Evolutionary conservation across 1,140 invertebrate species (phyloP), one percentile per base, ranked within the genome.

Genomic region (Drosophila repleta): DNA sequence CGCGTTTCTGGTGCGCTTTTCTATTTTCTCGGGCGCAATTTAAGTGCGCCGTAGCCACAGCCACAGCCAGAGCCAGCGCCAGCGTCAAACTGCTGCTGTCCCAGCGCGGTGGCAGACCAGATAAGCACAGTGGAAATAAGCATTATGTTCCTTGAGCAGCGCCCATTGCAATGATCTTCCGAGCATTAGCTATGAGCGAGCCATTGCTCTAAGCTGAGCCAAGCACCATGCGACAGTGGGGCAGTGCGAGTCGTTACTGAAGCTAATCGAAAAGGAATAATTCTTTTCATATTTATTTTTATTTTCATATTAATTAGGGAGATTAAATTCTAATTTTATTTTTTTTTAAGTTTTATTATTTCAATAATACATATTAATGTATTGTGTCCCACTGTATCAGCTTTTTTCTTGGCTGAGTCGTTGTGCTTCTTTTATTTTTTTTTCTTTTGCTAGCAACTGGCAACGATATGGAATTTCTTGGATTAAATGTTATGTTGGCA

Each of bases 401-500:
- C 15, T 58, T 39, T 46, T 64, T 66, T 41, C 45, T 56, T 52
- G 18, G 15, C 46, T 43, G 24, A 46, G 46, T n/a, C 49, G 49
- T 51, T 17, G 48, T 65, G 68, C 1, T 39, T 39, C 37, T 1
- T 6, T 26, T 61, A 17, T 2, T 58, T 52, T 66, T 56, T 63
- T 61, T 64, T 61, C 72, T 48, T 64, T 57, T 62, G 79, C 64
- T 68, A 76, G 55, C 79, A 63, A 69, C 73, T 71, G 79, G 55
- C 79, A 63, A 69, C 73, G 79, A 74, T 85, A 84, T 89, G 84
- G 84, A 88, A 88, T 88, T 89, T 67, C 84, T 89, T 74, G 84
- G 84, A 88, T 88, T 88, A 88, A 88, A 88, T 89, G 79, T 88
- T 88, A 89, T 88, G 84, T 88, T 89, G 84, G 85, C 67, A 88